Conservation (phyloP, 2,797 vertebrate genomes). For the Sphenopsis melanotis region DNA sequence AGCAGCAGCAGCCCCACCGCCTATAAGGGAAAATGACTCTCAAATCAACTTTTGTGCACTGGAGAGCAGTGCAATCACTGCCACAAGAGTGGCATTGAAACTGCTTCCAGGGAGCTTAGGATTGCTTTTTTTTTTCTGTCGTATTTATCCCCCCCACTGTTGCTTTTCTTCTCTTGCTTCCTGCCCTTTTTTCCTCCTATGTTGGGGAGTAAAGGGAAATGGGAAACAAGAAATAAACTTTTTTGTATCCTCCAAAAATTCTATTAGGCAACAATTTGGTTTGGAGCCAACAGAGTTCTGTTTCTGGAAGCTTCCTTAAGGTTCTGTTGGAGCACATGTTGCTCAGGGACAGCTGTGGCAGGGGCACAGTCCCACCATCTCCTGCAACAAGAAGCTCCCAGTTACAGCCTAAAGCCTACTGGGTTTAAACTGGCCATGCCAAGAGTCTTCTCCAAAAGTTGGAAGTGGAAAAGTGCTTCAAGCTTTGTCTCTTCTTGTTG, state of each 20-base stretch:
- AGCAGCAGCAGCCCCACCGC: fast-evolving
- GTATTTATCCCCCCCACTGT: too few species aligned
- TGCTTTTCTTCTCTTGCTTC: neutral
- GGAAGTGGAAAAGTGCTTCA: neutral
- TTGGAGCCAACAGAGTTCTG: neutral
- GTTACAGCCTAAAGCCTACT: neutral
- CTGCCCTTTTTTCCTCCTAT: neutral
- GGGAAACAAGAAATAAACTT: neutral
- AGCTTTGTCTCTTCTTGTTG: neutral
- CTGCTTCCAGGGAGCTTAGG: neutral
- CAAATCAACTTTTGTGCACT: neutral
- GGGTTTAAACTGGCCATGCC: neutral
- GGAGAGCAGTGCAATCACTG: neutral
- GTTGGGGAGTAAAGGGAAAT: neutral
- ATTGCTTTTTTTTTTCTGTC: too few species aligned
- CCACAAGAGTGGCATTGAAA: neutral
- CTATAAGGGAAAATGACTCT: neutral
- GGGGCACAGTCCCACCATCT: neutral
- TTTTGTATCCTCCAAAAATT: neutral
- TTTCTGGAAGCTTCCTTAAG: neutral
- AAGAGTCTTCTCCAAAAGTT: neutral
- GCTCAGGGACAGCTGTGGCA: neutral
- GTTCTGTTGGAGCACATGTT: neutral
- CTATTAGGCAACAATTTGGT: neutral
- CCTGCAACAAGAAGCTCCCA: neutral